These are phyloP conservation scores for Alethe castanea DNA, from an alignment of 2,113 vertebrate species.

Conservation along the genomic window DNA sequence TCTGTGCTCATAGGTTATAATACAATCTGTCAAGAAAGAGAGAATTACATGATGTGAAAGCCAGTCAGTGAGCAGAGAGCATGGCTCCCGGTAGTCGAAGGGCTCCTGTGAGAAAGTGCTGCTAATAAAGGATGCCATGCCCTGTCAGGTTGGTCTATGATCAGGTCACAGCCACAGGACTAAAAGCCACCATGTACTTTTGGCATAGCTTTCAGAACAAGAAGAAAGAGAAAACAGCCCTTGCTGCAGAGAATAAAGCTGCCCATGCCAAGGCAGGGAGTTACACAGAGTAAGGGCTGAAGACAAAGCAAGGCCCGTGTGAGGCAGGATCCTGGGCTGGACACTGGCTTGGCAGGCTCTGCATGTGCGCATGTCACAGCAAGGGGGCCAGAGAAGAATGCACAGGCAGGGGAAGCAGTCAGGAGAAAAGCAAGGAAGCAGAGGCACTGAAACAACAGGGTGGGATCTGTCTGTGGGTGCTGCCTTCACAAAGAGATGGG, in stretches of 20 bases:
- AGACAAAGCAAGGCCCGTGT: background rate
- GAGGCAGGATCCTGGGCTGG: background rate
- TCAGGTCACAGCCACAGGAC: background rate
- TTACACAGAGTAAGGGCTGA: background rate
- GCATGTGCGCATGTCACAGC: fast-evolving
- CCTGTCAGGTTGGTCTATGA: background rate
- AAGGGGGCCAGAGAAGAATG: background rate
- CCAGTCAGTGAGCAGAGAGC: background rate
- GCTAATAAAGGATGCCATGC: background rate
- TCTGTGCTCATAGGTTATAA: slow-evolving; percentile 62
- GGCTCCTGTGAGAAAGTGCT: background rate
- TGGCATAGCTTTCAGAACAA: background rate
- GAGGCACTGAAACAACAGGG: background rate
- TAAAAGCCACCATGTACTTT: background rate
- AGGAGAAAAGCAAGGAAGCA: background rate
- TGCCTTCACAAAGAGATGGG: background rate
- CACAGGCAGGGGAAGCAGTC: background rate
- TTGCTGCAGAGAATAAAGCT: background rate
- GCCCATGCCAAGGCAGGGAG: background rate
- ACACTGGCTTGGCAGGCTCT: background rate
- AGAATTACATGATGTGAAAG: slow-evolving; percentile 57
- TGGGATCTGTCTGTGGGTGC: background rate
- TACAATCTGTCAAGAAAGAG: slow-evolving; percentile 64
- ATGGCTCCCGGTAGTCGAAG: background rate
- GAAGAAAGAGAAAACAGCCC: background rate